A percentile compares a stretch with the other conserved stretches of the same genome.
Conservation (phyloP, 2,113 vertebrate genomes). For the Thinocorus orbignyianus region DNA sequence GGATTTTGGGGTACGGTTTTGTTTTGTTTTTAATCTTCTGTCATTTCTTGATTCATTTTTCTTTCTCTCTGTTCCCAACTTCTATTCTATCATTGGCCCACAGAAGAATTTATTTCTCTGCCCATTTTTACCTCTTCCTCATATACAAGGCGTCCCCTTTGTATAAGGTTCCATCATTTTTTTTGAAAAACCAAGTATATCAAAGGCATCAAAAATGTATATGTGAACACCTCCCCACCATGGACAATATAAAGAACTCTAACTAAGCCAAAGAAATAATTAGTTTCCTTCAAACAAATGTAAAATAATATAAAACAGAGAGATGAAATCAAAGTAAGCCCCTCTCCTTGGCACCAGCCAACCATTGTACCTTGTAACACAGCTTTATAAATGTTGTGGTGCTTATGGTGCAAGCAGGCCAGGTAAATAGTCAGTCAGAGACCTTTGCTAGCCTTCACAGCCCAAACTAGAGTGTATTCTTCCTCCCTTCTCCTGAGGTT, state of each 20-base stretch:
- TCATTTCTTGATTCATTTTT: not conserved
- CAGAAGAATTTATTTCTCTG: not conserved
- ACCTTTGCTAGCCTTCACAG: not conserved
- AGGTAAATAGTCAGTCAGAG: not conserved
- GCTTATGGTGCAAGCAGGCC: not conserved
- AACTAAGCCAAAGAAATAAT: not conserved
- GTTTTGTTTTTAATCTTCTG: not conserved
- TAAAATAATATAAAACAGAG: not conserved
- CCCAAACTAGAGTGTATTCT: not conserved
- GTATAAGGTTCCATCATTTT: rapidly evolving
- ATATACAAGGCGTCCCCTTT: not conserved
- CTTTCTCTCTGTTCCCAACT: not conserved
- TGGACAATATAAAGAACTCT: not conserved
- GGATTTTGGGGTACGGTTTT: not conserved
- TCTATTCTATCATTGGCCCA: not conserved
- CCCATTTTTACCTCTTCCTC: not conserved
- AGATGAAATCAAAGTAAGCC: not conserved
- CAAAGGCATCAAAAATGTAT: not conserved
- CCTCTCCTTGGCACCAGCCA: not conserved
- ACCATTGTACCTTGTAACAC: not conserved
- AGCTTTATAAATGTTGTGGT: not conserved
- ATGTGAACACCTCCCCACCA: not conserved
- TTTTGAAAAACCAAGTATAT: rapidly evolving
- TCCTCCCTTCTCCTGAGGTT: not conserved
- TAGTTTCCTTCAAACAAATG: not conserved